Evolutionary conservation across 2,888 invertebrate species (phyloP).

Genomic region (Pachliopta kotzebuea): DNA sequence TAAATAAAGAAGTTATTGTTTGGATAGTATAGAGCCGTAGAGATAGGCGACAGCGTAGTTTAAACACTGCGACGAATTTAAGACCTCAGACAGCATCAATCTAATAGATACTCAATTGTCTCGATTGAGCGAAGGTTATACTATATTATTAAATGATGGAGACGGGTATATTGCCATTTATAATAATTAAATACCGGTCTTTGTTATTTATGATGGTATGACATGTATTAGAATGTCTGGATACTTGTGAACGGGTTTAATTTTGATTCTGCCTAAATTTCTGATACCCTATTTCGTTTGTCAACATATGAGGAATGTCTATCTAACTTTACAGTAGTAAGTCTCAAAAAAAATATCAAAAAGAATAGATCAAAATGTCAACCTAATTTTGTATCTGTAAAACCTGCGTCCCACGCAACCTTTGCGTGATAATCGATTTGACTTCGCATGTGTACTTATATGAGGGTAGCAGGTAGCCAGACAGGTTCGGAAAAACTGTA

Average conservation of each 20-base stretch:
- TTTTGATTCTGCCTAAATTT: no score
- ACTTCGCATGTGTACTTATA: background rate
- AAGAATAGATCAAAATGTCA: slow-evolving; percentile 9
- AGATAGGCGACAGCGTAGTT: background rate
- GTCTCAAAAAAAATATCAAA: no score
- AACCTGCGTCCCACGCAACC: slow-evolving; percentile 11
- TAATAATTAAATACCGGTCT: background rate
- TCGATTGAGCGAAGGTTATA: slow-evolving; percentile 23
- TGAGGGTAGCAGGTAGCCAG: no score
- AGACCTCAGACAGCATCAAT: slow-evolving; percentile 9
- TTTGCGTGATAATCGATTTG: slow-evolving; percentile 18
- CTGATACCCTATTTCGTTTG: no score
- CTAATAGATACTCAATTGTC: slow-evolving; percentile 25
- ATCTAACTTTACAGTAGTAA: no score
- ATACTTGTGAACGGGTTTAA: no score
- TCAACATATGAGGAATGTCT: no score
- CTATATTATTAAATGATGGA: slow-evolving; percentile 13
- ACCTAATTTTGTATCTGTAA: slow-evolving; percentile 9
- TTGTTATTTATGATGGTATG: background rate
- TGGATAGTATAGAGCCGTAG: no score
- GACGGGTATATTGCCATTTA: slow-evolving; percentile 2
- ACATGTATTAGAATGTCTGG: no score
- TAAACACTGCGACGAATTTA: slow-evolving; percentile 10
- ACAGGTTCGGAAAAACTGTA: no score
- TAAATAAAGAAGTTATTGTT: no score